These are phyloP conservation scores for Corapipo altera DNA, from an alignment of 2,113 vertebrate genomes.

Conservation along the genomic window DNA sequence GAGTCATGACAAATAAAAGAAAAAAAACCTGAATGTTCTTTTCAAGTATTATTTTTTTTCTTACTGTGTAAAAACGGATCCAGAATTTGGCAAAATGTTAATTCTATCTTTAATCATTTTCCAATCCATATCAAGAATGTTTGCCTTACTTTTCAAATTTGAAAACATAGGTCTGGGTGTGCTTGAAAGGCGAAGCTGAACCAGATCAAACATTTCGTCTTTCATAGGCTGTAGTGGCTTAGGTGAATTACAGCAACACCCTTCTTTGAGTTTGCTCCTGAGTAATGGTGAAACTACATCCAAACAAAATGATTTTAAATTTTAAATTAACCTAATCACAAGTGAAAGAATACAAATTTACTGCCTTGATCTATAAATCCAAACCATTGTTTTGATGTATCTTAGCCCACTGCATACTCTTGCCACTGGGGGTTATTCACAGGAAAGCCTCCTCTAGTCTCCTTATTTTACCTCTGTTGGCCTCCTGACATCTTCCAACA, in stretches of 20 bases:
- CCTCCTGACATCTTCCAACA: neutral
- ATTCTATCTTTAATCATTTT: neutral
- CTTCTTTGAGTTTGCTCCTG: neutral
- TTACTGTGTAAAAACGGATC: neutral
- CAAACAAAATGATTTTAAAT: neutral
- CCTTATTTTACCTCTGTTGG: neutral
- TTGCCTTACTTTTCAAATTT: neutral
- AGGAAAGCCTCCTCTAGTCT: neutral
- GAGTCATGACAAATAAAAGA: neutral
- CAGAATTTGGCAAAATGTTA: neutral
- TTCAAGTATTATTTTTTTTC: neutral
- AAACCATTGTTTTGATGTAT: neutral
- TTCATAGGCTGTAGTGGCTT: rapidly evolving
- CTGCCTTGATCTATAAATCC: neutral
- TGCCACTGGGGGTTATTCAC: neutral
- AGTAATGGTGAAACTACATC: neutral
- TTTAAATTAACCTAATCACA: neutral
- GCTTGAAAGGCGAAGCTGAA: neutral
- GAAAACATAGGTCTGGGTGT: neutral
- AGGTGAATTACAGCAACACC: rapidly evolving
- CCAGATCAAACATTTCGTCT: neutral
- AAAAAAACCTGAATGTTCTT: neutral
- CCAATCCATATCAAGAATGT: neutral
- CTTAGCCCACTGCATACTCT: neutral
- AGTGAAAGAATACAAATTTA: neutral